phyloP scores from a whole-genome alignment of 2,888 invertebrate species.

The Hirtodrosophila confusa region DNA sequence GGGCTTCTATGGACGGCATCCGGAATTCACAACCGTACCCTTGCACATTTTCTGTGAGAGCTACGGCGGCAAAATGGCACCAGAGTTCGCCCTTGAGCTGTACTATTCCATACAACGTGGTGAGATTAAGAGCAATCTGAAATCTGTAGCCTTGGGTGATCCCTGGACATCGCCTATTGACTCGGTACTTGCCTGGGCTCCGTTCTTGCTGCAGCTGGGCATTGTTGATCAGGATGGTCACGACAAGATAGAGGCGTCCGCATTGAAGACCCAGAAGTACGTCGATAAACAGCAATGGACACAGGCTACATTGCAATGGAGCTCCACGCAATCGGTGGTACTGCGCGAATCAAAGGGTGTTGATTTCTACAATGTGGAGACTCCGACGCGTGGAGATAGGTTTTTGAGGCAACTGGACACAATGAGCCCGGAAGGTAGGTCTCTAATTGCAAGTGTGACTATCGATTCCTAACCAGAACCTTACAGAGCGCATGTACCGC shows the following conservation, averaged over 20 bases:
- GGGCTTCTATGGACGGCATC: constrained; percentile 88
- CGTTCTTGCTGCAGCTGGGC: constrained; percentile 89
- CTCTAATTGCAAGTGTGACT: not conserved
- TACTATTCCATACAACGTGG: constrained; percentile 87
- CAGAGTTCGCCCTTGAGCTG: constrained; percentile 89
- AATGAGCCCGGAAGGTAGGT: constrained; percentile 48
- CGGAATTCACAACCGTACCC: constrained; percentile 89
- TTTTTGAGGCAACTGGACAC: constrained; percentile 41
- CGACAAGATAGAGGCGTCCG: constrained; percentile 86
- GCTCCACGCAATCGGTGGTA: constrained; percentile 87
- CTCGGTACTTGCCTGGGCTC: constrained; percentile 93
- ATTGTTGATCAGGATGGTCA: constrained; percentile 89
- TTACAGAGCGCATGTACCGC: constrained; percentile 79
- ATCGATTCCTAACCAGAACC: not conserved
- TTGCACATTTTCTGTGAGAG: constrained; percentile 95
- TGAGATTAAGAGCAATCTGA: constrained; percentile 88
- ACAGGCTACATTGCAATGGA: constrained; percentile 88
- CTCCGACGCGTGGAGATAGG: constrained; percentile 76
- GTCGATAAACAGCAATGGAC: constrained; percentile 86
- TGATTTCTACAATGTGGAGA: constrained; percentile 92
- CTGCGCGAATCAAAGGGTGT: constrained; percentile 87
- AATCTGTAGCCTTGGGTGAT: constrained; percentile 93
- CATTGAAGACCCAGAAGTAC: constrained; percentile 86
- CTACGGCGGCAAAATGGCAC: constrained; percentile 97
- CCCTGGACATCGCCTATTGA: constrained; percentile 96